Evolutionary conservation across 23 tunicate species (phyloP).

Genomic region (Halocynthia aurantium): DNA sequence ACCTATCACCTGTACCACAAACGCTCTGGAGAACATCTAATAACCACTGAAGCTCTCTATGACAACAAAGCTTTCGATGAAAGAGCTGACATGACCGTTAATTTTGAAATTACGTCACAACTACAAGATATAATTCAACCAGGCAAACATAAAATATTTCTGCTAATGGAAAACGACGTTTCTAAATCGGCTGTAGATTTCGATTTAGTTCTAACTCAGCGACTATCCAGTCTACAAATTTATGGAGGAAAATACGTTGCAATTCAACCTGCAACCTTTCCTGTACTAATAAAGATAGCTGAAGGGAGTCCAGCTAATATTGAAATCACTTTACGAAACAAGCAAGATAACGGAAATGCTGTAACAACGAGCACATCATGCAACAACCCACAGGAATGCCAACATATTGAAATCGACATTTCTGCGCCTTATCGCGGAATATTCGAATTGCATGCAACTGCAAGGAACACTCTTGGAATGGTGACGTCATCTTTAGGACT

Average conservation of each 20-base stretch:
- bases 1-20: too few relatives aligned
- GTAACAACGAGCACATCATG: slow-evolving; percentile 1
- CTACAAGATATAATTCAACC: too few relatives aligned
- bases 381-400: slow-evolving; percentile 1
- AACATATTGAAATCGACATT: background rate
- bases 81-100: too few relatives aligned
- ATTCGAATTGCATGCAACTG: background rate
- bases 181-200: background rate
- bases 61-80: too few relatives aligned
- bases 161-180: slow-evolving; percentile 2
- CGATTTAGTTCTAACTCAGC: background rate
- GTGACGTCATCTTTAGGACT: slow-evolving; percentile 3
- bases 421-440: background rate
- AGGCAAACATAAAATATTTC: background rate
- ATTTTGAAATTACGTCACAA: too few relatives aligned
- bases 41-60: too few relatives aligned
- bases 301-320: slow-evolving; percentile 8
- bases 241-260: background rate
- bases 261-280: slow-evolving; percentile 2
- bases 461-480: background rate
- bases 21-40: too few relatives aligned
- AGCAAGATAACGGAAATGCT: background rate
- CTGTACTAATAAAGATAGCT: background rate
- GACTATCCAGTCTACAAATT: background rate
- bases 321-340: slow-evolving; percentile 1